Evolutionary conservation across 2,113 vertebrate genomes (phyloP), one percentile per base, ranked within the genome.

Genomic region (Manacus vitellinus): DNA sequence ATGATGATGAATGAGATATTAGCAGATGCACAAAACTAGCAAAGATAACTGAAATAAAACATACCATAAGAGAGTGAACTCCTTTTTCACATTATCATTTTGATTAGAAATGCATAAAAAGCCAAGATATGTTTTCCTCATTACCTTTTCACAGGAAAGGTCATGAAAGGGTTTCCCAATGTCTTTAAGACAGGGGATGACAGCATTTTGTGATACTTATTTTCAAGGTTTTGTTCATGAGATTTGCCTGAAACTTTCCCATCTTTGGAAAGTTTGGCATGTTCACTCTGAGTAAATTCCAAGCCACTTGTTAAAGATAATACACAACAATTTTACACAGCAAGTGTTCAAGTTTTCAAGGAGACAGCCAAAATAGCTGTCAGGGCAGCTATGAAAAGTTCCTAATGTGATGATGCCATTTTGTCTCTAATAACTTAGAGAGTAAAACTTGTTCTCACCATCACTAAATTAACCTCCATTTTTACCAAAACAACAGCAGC

Each of bases 261-360:
- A n/a, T 63, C 46, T 74, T 58, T 19, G 49, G 37, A 16, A 90
- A 85, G 71, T 70, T 66, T 43, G 63, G 65, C 12, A 4, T n/a
- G 49, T 49, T 92, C 37, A 23, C 27, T 51, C 16, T 17, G 33
- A 44, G 61, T 24, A 72, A 84, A 73, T 41, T 92, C 65, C 52
- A 80, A 85, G 55, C 24, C 68, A 82, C 46, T 93, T 41, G 21
- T 79, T 97, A 77, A 68, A 61, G 70, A 66, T 79, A 96, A 95
- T 31, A 65, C 41, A 82, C 46, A 62, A 75, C 51, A 84, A 81
- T 95, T 92, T 88, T 39, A 67, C 66, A 82, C 90, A 88, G 82
- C 33, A 93, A 93, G 74, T 75, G 87, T 95, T 81, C 85, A 83
- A 59, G 76, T 89, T 95, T 94, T 97, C 90, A 95, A 94, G 87